Base-by-base conservation (phyloP, 1,140 invertebrate genomes). In the Aradophagus sp. region DNA sequence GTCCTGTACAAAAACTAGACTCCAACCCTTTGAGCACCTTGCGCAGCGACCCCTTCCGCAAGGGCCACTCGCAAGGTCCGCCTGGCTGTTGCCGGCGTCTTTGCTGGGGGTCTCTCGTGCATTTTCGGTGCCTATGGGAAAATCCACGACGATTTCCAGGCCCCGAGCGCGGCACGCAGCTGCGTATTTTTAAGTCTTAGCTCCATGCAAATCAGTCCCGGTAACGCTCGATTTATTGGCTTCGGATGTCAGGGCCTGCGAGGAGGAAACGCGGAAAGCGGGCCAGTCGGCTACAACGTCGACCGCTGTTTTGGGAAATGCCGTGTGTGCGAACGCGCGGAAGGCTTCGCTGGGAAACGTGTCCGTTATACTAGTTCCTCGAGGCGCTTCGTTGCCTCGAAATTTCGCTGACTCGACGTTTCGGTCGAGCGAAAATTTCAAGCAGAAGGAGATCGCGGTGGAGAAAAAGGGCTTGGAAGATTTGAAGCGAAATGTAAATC, bases 61-160 rank as follows among this genome's bases (percentile, higher is more conserved):
- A 75, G 20, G 48, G 62, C 7, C 52, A 32, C 38, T 42, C 20
- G 20, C 13, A 58, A 29, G 35, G 50, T 35, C 58, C 39, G 47
- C 45, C 15, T 34, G 44, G 39, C 36, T 19, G 19, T 42, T 38
- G n/a, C n/a, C n/a, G n/a, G n/a, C n/a, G n/a, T 73, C 75, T 77
- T 80, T 68, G 78, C 76, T 78, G 77, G 77, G 77, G 77, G 77
- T 78, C 76, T 73, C 48, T 39, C 48, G 14, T n/a, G n/a, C 56
- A 63, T 74, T 77, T 77, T 58, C 52, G 47, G 1, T 47, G 26
- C 44, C 73, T 77, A 77, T 78, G 77, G 71, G 77, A 78, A 78
- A 70, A 74, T 77, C 68, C 32, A 74, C 34, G 50, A 48, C 15
- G 47, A 75, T 75, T 77, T 76, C 63, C 61, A 69, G 34, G 45